Base-by-base conservation (phyloP, 2,113 vertebrate species). In the Tragulus kanchil region DNA sequence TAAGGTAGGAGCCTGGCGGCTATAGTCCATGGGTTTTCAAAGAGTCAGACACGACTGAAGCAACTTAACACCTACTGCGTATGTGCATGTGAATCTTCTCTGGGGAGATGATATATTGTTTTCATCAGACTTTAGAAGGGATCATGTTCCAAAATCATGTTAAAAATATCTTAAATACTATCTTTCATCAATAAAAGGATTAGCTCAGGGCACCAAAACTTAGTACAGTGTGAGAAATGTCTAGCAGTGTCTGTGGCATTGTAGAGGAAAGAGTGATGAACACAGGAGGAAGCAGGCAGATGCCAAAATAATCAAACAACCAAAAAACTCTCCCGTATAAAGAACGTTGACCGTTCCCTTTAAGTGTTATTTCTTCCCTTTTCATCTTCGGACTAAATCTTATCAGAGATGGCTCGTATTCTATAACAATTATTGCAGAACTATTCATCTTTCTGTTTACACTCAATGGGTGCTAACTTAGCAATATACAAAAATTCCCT, bases 401-500 rank as follows among this genome's bases (percentile, higher is more conserved):
- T 84, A 56, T 13, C 73, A 62, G 31, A 42, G 12, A 23, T 19
- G 50, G 19, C n/a, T 77, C 50, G 36, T 85, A 75, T 42, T 92
- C 88, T 75, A 12, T 81, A 89, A 71, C 45, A 79, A 71, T 85
- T 54, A 84, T 3, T 56, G 89, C 28, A 52, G 59, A 94, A 48
- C 25, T 86, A 3, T 62, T 36, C 19, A 89, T 56, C 9, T 4
- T 85, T 86, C 50, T 31, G 3, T 79, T 94, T 90, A 84, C 21
- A 85, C 90, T 95, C 6, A 23, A 3, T 90, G 4, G 5, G 17
- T 97, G 90, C 36, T 59, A 96, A 86, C 1, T 73, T 83, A 94
- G 25, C 3, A 91, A 75, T 82, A 93, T 50, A 59, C 36, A 86
- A 77, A 77, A 5, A 56, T 2, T 23, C 64, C 50, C 90, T 73